Base-by-base conservation (phyloP, 2,113 vertebrate species). In the Anthoscopus minutus region DNA sequence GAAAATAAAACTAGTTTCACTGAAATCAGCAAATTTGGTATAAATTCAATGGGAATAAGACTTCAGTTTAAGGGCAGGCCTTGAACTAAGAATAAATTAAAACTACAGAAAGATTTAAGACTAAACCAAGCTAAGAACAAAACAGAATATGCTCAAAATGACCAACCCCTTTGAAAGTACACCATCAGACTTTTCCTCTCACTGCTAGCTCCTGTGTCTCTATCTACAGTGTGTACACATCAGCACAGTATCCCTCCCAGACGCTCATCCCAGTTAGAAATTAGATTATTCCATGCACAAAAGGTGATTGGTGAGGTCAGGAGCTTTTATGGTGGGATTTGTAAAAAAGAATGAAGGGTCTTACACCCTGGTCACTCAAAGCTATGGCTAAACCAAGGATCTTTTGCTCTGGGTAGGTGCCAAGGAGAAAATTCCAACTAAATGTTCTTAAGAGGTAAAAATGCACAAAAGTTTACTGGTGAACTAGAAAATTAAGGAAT, bases 171-270 rank as follows among this genome's bases (percentile, higher is more conserved):
- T 53, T 40, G 30, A 62, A 94, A 92, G 71, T 6, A 37, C 0
- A 80, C 24, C 47, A 48, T 7, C 7, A 81, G 58, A 61, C 22
- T 71, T 57, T 58, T 25, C 25, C 30, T 10, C 28, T 50, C 61
- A 23, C 0, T 72, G 24, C 37, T 28, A 35, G 9, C 28, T 81
- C 11, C 72, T 31, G 9, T 21, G 24, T 15, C 48, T 69, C 30
- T 33, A 2, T 12, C 7, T 12, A 19, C 10, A 4, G 1, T 11
- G 24, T 10, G 16, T 5, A 42, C 5, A 37, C 5, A 7, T 5
- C 22, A 70, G 31, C 35, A 44, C 25, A 71, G 18, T 4, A 13
- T 14, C 17, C 21, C 45, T 47, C 53, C 28, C 25, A 69, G n/a
- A 80, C 25, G 25, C 19, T 44, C 15, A 25, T 45, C 21, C 37